Base-by-base conservation (phyloP, 1,140 invertebrate genomes). In the Hormaphis cornu region DNA sequence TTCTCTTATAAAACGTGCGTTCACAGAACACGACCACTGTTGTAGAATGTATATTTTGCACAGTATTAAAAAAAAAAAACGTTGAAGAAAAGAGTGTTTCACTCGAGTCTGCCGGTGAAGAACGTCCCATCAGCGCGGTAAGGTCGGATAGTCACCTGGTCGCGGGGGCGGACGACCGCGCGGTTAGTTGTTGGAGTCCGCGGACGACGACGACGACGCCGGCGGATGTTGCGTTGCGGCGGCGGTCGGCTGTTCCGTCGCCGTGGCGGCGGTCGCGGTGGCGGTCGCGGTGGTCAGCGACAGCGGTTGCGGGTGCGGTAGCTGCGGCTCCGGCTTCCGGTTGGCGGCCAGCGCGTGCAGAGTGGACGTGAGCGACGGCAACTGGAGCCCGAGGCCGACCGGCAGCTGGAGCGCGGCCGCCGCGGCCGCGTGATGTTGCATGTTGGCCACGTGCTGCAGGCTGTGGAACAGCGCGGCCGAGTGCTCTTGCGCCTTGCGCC, bases 401-500 rank as follows among this genome's bases (percentile, higher is more conserved):
- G 72, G 72, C 37, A 73, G 50, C 24, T 73, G 74, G 12, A 73
- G 63, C 8, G 71, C 72, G 12, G 72, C 72, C 8, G 74, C 69
- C 74, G 81, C 83, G 76, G 79, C 82, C 74, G 76, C 80, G 70
- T 85, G 78, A 35, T 81, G 80, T 40, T 76, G 76, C 71, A 81
- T 79, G 70, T 74, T 80, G 40, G 79, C 80, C 24, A 81, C 80
- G 71, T 82, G 80, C 54, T 84, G 88, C 26, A 90, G 78, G 20
- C 85, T 87, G 74, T 89, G 88, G 56, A 91, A 78, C 12, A 91
- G 80, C 0, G 91, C 90, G 0, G 91, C 91, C 1, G 90, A 91
- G 77, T 95, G 91, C 76, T 94, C 92, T 76, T 93, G 90, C 0
- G 91, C 91, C 77, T 94, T 94, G 26, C 91, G 83, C 14, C 91